phyloP scores from a whole-genome alignment of 2,888 invertebrate genomes.

The Rhagonycha lutea region DNA sequence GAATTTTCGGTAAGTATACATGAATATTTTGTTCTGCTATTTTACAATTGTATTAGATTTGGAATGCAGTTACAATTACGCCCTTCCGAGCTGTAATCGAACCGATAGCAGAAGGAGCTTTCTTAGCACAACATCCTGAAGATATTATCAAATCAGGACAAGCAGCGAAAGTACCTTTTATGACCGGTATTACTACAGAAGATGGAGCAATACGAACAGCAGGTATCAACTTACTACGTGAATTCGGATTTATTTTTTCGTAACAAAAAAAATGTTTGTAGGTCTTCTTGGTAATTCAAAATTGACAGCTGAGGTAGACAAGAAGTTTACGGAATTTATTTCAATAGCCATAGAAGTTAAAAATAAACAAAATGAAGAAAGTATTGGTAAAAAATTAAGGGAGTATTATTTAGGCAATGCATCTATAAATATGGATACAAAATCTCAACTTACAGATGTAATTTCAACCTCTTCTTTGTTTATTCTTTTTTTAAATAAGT shows the following conservation, averaged over 20 bases:
- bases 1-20: slow-evolving; percentile 66
- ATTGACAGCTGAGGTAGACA: slow-evolving; percentile 47
- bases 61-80: neutral
- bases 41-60: neutral
- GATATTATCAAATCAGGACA: slow-evolving; percentile 56
- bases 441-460: neutral
- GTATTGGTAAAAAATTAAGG: neutral
- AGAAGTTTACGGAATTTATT: neutral
- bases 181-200: slow-evolving; percentile 73
- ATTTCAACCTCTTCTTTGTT: neutral
- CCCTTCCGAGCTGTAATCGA: slow-evolving; percentile 68
- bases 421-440: neutral
- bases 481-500: neutral
- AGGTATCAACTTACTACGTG: neutral
- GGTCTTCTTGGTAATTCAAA: slow-evolving; percentile 44
- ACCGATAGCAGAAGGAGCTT: slow-evolving; percentile 68
- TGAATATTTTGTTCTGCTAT: neutral
- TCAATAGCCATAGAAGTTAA: slow-evolving; percentile 35
- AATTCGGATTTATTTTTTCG: neutral
- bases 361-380: neutral
- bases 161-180: slow-evolving; percentile 65
- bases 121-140: slow-evolving; percentile 68
- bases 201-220: slow-evolving; percentile 71
- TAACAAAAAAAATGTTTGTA: slow-evolving; percentile 21
- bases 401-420: neutral